Evolutionary conservation across 2,888 invertebrate genomes (phyloP), one percentile per base, ranked within the genome.

Genomic region (Phrixothrix hirtus): DNA sequence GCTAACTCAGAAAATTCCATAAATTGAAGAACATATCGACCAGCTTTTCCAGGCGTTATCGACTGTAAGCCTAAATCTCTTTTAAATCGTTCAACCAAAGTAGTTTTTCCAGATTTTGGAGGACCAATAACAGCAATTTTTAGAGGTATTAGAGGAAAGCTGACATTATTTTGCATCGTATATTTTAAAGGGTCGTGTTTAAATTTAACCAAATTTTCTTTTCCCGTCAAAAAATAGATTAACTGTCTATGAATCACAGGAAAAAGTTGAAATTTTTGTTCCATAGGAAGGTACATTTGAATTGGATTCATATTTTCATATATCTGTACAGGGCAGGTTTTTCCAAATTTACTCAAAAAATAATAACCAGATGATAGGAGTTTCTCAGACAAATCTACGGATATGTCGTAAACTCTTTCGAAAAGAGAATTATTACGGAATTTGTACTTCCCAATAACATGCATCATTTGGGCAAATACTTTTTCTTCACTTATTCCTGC

Each of bases 301-400:
- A 83, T 67, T 1, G 79, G 73, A 43, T 76, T 68, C 27, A 77
- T 72, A 52, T 79, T 75, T 61, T 81, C 77, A 63, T 68, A 77
- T 37, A 83, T 73, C 62, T 82, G 80, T 0, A 87, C 85, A 0
- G 87, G 87, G 67, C 87, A 86, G 63, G 81, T 78, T 44, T 80
- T 78, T 13, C 82, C 79, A 69, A 85, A 87, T 59, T 80, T 79
- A 66, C 86, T 87, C 12, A 82, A 67, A 55, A 85, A 81, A 66
- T 75, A 83, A 68, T 82, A 83, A 2, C 87, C 86, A 54, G 74
- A 74, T 1, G 74, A 66, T 26, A 87, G 63, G 31, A 87, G 71
- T 42, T 74, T 73, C 62, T 86, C 82, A 2, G 85, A 84, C 10
- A 79, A 73, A 57, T 82, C 79, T 9, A 72, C 57, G 41, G 76